Base-by-base conservation (phyloP, 1,140 invertebrate genomes). In the Harlomillsia oculata region DNA sequence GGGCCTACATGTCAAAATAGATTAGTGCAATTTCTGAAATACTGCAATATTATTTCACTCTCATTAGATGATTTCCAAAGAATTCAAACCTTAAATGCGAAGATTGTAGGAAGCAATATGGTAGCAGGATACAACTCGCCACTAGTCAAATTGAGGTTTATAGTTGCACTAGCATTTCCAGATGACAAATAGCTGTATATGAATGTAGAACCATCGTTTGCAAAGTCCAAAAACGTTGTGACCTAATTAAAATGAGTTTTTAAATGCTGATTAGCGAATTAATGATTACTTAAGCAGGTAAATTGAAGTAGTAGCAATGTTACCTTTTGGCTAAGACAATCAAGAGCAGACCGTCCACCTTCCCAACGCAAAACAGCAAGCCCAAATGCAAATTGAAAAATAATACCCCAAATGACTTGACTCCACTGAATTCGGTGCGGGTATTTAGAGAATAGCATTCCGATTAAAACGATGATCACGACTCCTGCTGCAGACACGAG, bases 341-440 rank as follows among this genome's bases (percentile, higher is more conserved):
- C 70, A 53, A 97, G 84, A 16, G 89, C 79, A 1, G 74, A 67
- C 43, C 84, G 76, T 0, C 94, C 93, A 32, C 81, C 72, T 1
- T 78, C 67, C 83, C 88, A 95, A 62, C 87, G 78, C 44, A 98
- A 83, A 50, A 90, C 88, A 2, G 95, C 60, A 1, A 97, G 63
- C 0, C 88, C 94, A 56, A 97, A 81, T 1, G 82, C 41, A 66
- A 96, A 89, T 75, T 98, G 94, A 8, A 95, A 70, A 0, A 81
- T 74, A 3, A 95, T 69, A 0, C 92, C 93, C 68, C 80, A 83
- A 14, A 84, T 66, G 0, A 96, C 84, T 1, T 82, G 81, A 18
- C 79, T 75, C 89, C 89, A 94, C 34, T 77, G 74, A 2, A 78
- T 75, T 62, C 73, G 68, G 5, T 73, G 69, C 2, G 81, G 82